Percentiles rank a stretch among this genome's conserved stretches.
These are phyloP conservation scores for Gymnosoma rotundatum DNA, from an alignment of 2,888 invertebrate genomes.

Conservation along the genomic window DNA sequence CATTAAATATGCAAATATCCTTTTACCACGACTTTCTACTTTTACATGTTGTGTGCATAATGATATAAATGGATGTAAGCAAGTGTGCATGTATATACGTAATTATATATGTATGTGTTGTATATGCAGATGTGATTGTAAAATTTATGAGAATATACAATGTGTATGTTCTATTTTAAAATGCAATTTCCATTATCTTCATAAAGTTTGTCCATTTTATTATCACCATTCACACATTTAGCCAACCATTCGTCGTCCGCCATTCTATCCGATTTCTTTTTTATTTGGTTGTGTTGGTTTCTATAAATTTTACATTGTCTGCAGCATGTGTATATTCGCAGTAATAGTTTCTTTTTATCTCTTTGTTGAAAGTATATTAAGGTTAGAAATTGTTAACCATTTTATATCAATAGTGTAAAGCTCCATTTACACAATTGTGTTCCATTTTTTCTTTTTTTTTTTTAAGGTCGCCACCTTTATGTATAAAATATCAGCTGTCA, in stretches of 20 bases:
- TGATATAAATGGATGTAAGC: conserved; percentile 1
- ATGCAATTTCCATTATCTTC: conserved; percentile 55
- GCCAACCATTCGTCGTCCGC: conserved; percentile 21
- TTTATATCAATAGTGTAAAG: too few relatives aligned
- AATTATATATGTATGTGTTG: conserved; percentile 10
- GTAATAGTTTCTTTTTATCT: neutral
- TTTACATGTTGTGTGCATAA: conserved; percentile 15
- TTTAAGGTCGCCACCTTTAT: too few relatives aligned
- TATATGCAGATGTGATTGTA: too few relatives aligned
- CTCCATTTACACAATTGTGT: too few relatives aligned
- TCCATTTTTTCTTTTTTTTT: too few relatives aligned
- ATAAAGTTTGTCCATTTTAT: conserved; percentile 52
- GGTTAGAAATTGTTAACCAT: too few relatives aligned
- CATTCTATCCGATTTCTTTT: conserved; percentile 52
- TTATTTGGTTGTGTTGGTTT: conserved; percentile 44
- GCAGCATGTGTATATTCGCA: neutral
- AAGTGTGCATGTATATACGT: neutral
- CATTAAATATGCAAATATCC: conserved; percentile 61
- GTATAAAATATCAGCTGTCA: too few relatives aligned
- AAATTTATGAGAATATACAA: neutral
- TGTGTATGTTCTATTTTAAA: conserved; percentile 29
- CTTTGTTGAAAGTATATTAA: too few relatives aligned
- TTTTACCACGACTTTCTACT: conserved; percentile 21
- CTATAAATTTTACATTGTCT: conserved; percentile 40
- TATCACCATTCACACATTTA: conserved; percentile 27